Base-by-base conservation (phyloP, 2,797 vertebrate species). In the Sciurus vulgaris region DNA sequence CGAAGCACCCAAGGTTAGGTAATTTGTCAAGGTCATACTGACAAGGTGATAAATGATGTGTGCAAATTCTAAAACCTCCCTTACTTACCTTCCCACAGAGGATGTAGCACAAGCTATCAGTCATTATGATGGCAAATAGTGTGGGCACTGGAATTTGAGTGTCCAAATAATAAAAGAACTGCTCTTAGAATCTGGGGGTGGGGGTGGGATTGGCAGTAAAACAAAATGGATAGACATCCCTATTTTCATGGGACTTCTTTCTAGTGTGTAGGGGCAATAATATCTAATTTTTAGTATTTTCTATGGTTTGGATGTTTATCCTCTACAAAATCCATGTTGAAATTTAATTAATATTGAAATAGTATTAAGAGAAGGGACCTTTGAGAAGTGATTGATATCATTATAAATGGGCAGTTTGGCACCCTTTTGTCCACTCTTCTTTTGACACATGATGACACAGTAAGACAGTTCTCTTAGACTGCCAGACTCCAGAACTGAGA, bases 221-320 rank as follows among this genome's bases (percentile, higher is more conserved):
- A 33, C 20, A 56, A 67, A 86, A 83, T 15, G 15, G 6, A n/a
- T 41, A 56, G 87, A 84, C 90, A 65, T 73, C 13, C 26, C 38
- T 90, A 47, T 18, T 33, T 44, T 72, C 33, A 22, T 28, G 47
- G 13, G 28, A 54, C 54, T 89, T 18, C 63, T 91, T 93, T 83
- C 24, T 24, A 47, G 54, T 10, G 2, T n/a, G 2, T 41, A 41
- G 56, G 13, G 11, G 24, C 13, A 73, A 54, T 76, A 83, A 70
- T 17, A 47, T 86, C 44, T 73, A 87, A 2, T 0, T 24, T 9
- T 69, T 33, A 85, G 22, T 14, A 28, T n/a, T 11, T 70, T 12
- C 11, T 54, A 11, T 44, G 26, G 14, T 38, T 44, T 70, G 63
- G 30, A 61, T 35, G 13, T 35, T 61, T 70, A 41, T 59, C 49